A percentile compares a stretch with the other conserved stretches of the same genome.
Conservation (phyloP, 2,113 vertebrate genomes). For the Gymnorhina tibicen region DNA sequence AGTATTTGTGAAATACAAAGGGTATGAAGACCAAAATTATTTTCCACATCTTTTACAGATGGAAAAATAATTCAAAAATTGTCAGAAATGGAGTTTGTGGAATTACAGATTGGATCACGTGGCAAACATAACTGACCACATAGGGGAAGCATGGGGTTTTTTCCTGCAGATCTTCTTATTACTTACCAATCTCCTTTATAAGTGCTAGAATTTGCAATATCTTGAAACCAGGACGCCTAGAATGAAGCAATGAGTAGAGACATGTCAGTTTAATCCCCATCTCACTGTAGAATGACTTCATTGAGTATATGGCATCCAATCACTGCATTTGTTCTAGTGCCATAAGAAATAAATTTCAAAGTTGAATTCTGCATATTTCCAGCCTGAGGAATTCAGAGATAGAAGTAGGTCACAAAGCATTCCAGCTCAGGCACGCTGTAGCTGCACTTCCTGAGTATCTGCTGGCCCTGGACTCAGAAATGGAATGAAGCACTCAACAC, state of each 20-base stretch:
- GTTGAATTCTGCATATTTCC: not conserved
- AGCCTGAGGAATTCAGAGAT: not conserved
- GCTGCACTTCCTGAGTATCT: not conserved
- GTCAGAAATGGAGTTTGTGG: not conserved
- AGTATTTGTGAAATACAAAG: not conserved
- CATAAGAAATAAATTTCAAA: not conserved
- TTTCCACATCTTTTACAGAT: not conserved
- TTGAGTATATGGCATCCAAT: not conserved
- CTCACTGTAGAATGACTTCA: not conserved
- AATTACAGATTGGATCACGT: not conserved
- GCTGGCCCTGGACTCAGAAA: not conserved
- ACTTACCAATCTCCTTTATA: not conserved
- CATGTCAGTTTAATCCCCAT: not conserved
- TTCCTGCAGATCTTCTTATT: not conserved
- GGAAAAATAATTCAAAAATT: not conserved
- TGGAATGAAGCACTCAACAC: not conserved
- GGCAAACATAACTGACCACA: not conserved
- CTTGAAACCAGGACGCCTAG: not conserved
- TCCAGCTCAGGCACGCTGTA: not conserved
- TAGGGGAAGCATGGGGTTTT: fast-evolving
- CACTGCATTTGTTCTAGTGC: not conserved
- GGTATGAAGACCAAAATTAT: not conserved
- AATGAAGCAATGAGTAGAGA: not conserved
- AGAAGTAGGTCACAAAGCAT: conserved; percentile 34
- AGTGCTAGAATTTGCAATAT: not conserved